Evolutionary conservation across 2,797 vertebrate species (phyloP), one percentile per base, ranked within the genome.

Genomic region (Onychomys leucogaster): DNA sequence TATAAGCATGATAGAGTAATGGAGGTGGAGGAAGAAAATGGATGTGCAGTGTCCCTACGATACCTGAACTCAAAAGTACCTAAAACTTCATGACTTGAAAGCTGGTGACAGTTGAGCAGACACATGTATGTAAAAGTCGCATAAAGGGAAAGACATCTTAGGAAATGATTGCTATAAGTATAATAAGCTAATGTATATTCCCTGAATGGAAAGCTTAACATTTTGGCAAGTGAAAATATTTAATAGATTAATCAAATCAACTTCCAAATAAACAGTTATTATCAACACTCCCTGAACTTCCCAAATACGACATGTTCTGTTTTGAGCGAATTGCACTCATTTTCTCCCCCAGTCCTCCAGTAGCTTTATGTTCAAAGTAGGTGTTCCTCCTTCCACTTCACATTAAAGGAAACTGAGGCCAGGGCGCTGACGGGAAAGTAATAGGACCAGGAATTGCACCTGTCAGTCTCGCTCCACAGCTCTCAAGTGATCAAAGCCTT

Each of bases 201-300:
- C 37, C 17, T 78, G 34, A 46, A 14, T 69, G 21, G 41, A 69
- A 92, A 91, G 17, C 14, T 43, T 21, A 89, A 63, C 34, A 52
- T 92, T 93, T 86, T 80, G 63, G 76, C 37, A 96, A 89, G 14
- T 52, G 3, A 91, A 95, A 84, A 90, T 84, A 76, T 69, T 89
- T 61, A 89, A 91, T 59, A 94, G n/a, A 88, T 59, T 5, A 91
- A 87, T 91, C 89, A 49, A 89, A 92, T 65, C 2, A 49, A 34
- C 29, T 59, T 83, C 25, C 2, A 85, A 76, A 94, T 65, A 92
- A 82, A 77, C 78, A 77, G 37, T 75, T 29, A 41, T 19, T 8
- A 9, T 34, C 78, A 92, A 61, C 4, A 59, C 8, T 3, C 17
- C 76, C 0, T 71, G 37, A 85, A n/a, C 46, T 67, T 91, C 88